phyloP scores from a whole-genome alignment of 2,797 vertebrate genomes.

The Aplochiton taeniatus region DNA sequence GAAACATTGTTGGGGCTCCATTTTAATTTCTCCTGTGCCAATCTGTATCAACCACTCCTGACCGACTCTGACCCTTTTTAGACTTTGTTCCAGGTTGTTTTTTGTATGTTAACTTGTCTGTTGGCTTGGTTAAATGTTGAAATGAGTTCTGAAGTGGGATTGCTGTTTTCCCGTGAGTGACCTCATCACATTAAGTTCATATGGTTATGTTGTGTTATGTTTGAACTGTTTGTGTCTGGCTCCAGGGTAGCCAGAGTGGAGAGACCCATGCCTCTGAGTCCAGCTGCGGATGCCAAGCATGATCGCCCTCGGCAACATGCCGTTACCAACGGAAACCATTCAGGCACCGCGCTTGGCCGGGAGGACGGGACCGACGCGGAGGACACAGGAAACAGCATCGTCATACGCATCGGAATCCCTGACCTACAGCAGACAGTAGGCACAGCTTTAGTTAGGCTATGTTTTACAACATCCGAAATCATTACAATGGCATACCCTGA shows the following conservation, averaged over 20 bases:
- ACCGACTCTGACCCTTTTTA: too few relatives aligned
- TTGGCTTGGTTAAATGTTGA: too few relatives aligned
- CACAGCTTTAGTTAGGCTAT: conserved; percentile 36
- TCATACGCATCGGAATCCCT: conserved; percentile 94
- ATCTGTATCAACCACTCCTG: too few relatives aligned
- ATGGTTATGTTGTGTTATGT: too few relatives aligned
- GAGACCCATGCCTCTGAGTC: conserved; percentile 86
- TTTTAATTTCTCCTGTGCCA: too few relatives aligned
- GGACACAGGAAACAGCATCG: conserved; percentile 82
- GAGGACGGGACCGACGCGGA: conserved; percentile 80
- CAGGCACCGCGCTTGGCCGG: conserved; percentile 76
- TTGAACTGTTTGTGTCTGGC: background rate
- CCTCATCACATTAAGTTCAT: too few relatives aligned
- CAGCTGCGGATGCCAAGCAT: conserved; percentile 88
- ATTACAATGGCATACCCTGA: conserved; percentile 95
- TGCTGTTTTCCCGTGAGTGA: too few relatives aligned
- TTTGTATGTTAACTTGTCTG: too few relatives aligned
- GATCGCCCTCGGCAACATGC: conserved; percentile 85
- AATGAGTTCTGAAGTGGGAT: too few relatives aligned
- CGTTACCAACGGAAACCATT: conserved; percentile 80
- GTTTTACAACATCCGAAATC: conserved; percentile 73
- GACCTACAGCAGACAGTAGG: conserved; percentile 97
- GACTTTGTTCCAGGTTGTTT: too few relatives aligned
- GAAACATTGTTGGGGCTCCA: too few relatives aligned
- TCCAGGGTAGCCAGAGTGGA: conserved; percentile 27